These are phyloP conservation scores for Rhinolophus sinicus DNA, from an alignment of 2,113 vertebrate genomes.

Conservation along the genomic window DNA sequence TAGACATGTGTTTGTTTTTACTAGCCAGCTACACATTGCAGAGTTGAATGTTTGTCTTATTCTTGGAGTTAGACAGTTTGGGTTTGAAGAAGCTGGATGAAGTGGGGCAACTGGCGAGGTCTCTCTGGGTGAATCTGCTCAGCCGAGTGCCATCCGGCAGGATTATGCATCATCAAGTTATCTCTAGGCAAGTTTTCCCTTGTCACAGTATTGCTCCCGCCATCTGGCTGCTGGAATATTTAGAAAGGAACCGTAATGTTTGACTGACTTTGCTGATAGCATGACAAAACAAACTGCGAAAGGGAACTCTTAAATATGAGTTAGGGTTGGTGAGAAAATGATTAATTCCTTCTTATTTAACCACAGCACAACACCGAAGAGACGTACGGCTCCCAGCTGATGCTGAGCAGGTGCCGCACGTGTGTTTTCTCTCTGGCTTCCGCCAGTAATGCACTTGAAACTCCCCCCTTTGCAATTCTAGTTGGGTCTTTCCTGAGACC, in stretches of 20 bases:
- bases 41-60: not conserved
- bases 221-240: constrained; percentile 73
- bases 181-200: constrained; percentile 56
- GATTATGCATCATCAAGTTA: constrained; percentile 44
- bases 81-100: not conserved
- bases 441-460: not conserved
- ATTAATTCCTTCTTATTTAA: constrained; percentile 42
- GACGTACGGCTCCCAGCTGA: not conserved
- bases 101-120: not conserved
- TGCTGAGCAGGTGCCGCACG: not conserved
- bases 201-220: constrained; percentile 3
- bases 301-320: constrained; percentile 45
- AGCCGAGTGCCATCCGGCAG: not conserved
- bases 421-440: not conserved
- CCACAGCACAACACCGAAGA: not conserved
- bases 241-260: constrained; percentile 61
- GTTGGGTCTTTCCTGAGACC: constrained; percentile 34
- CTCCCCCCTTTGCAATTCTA: not conserved
- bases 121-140: not conserved
- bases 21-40: not conserved
- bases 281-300: constrained; percentile 61
- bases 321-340: constrained; percentile 28
- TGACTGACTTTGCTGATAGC: constrained; percentile 65
- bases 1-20: not conserved
- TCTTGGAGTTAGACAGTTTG: not conserved